Conservation (phyloP, 2,888 invertebrate genomes). For the Melanchra persicariae region DNA sequence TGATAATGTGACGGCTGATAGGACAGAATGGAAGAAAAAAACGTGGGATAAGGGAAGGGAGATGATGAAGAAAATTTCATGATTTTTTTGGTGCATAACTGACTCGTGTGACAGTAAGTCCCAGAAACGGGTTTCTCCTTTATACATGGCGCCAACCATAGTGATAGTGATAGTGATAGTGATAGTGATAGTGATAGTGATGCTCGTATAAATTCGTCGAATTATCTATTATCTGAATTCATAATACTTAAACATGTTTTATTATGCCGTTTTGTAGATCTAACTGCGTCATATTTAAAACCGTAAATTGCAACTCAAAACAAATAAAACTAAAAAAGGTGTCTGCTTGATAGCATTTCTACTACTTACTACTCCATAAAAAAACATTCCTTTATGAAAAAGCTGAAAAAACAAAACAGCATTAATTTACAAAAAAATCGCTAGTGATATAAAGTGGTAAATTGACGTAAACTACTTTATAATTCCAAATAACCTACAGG, state of each 20-base stretch:
- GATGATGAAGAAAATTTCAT: no score
- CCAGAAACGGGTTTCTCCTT: no score
- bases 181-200: no score
- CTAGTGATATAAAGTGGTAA: conserved; percentile 5
- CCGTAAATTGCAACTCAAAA: neutral
- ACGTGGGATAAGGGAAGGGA: no score
- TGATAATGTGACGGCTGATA: no score
- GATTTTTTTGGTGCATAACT: no score
- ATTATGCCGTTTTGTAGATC: neutral
- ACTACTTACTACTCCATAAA: neutral
- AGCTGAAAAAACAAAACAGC: neutral
- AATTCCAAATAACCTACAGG: conserved; percentile 36
- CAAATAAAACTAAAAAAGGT: neutral
- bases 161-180: no score
- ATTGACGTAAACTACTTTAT: conserved; percentile 22
- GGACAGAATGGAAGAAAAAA: no score
- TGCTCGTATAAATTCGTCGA: neutral
- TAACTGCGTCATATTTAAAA: neutral
- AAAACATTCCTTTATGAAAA: neutral
- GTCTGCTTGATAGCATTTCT: neutral
- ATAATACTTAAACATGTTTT: neutral
- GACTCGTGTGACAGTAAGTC: no score
- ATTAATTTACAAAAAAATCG: neutral
- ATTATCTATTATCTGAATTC: neutral
- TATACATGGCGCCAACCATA: no score